Conservation (phyloP, 1,140 invertebrate genomes). For the Aphaenogaster rudis region DNA sequence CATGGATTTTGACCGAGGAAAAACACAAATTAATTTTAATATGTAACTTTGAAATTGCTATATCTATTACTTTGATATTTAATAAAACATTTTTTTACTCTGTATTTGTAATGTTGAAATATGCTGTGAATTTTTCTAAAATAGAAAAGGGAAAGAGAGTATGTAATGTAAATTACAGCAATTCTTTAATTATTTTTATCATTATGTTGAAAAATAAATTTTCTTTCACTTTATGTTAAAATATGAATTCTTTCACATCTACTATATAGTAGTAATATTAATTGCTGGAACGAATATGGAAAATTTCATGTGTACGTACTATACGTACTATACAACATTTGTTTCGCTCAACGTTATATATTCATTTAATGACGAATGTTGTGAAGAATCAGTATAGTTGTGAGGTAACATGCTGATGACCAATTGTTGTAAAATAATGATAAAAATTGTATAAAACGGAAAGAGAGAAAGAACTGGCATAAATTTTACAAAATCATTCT, state of each 20-base stretch:
- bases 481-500: slow-evolving; percentile 63
- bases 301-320: slow-evolving; percentile 68
- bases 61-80: slow-evolving; percentile 23
- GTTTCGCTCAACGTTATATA: slow-evolving; percentile 9
- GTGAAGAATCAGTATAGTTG: slow-evolving; percentile 51
- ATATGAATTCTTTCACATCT: slow-evolving; percentile 33
- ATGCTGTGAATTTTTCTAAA: neutral
- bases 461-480: slow-evolving; percentile 55
- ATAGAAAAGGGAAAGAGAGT: neutral
- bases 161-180: neutral
- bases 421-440: slow-evolving; percentile 50
- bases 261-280: slow-evolving; percentile 5
- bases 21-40: slow-evolving; percentile 25
- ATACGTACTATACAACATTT: neutral
- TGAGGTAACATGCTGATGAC: slow-evolving; percentile 50
- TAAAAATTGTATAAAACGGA: slow-evolving; percentile 62
- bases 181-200: neutral
- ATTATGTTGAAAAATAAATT: slow-evolving; percentile 7
- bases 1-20: neutral
- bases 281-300: slow-evolving; percentile 51
- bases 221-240: slow-evolving; percentile 24
- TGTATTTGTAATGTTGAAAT: slow-evolving; percentile 26
- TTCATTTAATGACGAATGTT: slow-evolving; percentile 37
- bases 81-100: neutral
- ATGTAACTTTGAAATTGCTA: neutral